Percentiles rank a stretch among this genome's conserved stretches.
phyloP scores from a whole-genome alignment of 2,888 invertebrate genomes.

The Microctonus aethiopoides region DNA sequence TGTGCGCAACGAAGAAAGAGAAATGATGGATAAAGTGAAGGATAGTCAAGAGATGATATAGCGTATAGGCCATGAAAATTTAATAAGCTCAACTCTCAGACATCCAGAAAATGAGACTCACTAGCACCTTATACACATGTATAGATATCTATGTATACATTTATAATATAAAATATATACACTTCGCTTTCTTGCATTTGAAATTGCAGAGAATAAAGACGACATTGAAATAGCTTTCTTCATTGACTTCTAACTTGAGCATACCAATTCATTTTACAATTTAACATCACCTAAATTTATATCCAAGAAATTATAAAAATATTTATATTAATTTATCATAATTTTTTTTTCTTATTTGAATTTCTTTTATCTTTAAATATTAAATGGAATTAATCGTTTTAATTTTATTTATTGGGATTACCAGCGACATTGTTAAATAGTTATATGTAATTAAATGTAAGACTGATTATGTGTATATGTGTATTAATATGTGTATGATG shows the following conservation, averaged over 20 bases:
- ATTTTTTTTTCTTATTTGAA: too few species aligned
- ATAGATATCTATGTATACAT: neutral
- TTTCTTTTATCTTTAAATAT: too few species aligned
- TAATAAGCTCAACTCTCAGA: slow-evolving; percentile 33
- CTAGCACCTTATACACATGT: neutral
- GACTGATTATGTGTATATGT: too few species aligned
- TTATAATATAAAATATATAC: neutral
- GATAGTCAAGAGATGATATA: slow-evolving; percentile 4
- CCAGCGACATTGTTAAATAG: too few species aligned
- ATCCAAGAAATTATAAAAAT: too few species aligned
- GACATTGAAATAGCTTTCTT: neutral
- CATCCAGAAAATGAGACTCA: slow-evolving; percentile 2
- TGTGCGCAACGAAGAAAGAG: neutral
- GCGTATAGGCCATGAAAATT: slow-evolving; percentile 40
- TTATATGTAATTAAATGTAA: too few species aligned
- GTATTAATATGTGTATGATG: too few species aligned
- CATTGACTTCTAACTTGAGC: neutral
- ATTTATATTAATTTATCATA: too few species aligned
- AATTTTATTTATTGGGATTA: too few species aligned
- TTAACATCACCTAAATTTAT: neutral
- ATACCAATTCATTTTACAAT: neutral
- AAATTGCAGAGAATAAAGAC: neutral
- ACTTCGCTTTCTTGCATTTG: neutral
- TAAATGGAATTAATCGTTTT: too few species aligned
- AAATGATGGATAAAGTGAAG: neutral